Base-by-base conservation (phyloP, 2,797 vertebrate genomes). In the Botia almorhae region DNA sequence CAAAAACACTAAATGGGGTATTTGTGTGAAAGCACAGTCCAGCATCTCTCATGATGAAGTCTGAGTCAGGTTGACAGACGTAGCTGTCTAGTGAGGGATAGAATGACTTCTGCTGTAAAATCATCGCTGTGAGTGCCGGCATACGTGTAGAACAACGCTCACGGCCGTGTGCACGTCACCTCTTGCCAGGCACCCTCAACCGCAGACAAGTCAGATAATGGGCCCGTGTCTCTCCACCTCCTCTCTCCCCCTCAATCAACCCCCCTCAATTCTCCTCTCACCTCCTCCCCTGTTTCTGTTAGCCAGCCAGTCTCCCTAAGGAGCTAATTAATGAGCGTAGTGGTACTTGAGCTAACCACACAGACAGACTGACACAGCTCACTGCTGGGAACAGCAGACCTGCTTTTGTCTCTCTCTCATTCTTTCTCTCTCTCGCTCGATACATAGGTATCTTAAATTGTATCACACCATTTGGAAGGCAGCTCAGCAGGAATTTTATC, bases 291-390 rank as follows among this genome's bases (percentile, higher is more conserved):
- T 69, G 39, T 69, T 56, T 74, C 63, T 51, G 74, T 67, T 68
- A 84, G 74, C 81, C 19, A 76, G 65, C 74, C 64, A 56, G 53
- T 58, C 48, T 89, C 87, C 87, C 85, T 23, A 58, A 82, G 87
- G 87, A 87, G 72, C 85, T 81, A 83, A 83, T 87, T 89, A 89
- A 86, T 82, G 85, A 75, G 68, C 51, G 19, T 68, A 70, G 71
- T 79, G 65, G 65, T 84, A 73, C 81, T 78, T 69, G 48, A 72
- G 67, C 55, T 68, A 70, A 74, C 63, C 73, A 46, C 82, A 81
- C 78, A 72, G 76, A 72, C 78, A 77, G 78, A 75, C 50, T 65
- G 80, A 81, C 61, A 83, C 67, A 79, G 33, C 55, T 76, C 73
- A 50, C 60, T 76, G 77, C 58, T 80, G 58, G 72, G 63, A 80